Percentiles rank a stretch among this genome's conserved stretches.
These are phyloP conservation scores for Gymnobelideus leadbeateri DNA, from an alignment of 2,113 vertebrate species.

Conservation along the genomic window DNA sequence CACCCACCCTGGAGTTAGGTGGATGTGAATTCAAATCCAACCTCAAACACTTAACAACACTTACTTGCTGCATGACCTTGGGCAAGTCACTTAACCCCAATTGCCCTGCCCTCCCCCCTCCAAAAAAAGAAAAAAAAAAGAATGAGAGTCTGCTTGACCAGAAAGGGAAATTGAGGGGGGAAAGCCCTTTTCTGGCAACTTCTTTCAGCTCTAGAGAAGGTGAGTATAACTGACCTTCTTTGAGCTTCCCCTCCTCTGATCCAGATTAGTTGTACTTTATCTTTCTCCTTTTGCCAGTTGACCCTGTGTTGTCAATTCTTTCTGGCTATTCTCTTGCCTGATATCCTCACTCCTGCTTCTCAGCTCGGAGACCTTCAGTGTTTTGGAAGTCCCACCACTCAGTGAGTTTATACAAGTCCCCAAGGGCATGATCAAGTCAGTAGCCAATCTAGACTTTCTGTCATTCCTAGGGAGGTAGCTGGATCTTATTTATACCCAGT, in stretches of 20 bases:
- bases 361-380: neutral
- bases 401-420: neutral
- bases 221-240: neutral
- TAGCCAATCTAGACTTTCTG: neutral
- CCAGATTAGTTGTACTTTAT: neutral
- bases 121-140: neutral
- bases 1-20: too few species aligned
- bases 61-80: too few species aligned
- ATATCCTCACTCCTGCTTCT: neutral
- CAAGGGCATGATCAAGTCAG: neutral
- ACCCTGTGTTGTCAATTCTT: neutral
- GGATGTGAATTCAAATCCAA: too few species aligned
- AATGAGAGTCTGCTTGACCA: neutral
- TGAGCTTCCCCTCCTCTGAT: neutral
- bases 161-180: neutral
- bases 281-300: neutral
- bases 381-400: neutral
- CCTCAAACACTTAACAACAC: too few species aligned
- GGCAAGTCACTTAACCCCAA: too few species aligned
- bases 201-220: neutral
- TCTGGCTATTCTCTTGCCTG: neutral
- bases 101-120: too few species aligned
- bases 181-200: neutral
- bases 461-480: neutral
- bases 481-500: neutral